These are phyloP conservation scores for Propsilocerus akamusi DNA, from an alignment of 1,140 invertebrate species.

Conservation along the genomic window DNA sequence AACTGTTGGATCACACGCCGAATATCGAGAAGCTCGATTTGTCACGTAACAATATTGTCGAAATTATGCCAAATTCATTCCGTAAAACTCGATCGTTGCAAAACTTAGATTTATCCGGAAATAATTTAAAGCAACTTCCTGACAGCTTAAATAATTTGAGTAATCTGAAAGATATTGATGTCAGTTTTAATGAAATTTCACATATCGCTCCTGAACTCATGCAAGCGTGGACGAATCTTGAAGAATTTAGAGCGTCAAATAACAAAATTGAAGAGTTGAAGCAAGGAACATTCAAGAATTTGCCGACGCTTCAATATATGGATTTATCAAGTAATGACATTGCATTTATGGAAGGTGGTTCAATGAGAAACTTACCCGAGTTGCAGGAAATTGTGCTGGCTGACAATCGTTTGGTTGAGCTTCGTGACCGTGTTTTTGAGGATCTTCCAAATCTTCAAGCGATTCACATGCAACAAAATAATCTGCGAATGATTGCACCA, in stretches of 20 bases:
- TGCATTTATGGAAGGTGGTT: slow-evolving; percentile 51
- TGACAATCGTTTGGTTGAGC: slow-evolving; percentile 49
- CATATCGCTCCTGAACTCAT: slow-evolving; percentile 43
- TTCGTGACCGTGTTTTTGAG: slow-evolving; percentile 52
- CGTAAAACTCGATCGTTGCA: slow-evolving; percentile 44
- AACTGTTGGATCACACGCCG: slow-evolving; percentile 42
- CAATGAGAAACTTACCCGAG: slow-evolving; percentile 53
- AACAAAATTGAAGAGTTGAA: slow-evolving; percentile 56
- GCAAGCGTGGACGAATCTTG: slow-evolving; percentile 40
- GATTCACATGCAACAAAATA: slow-evolving; percentile 66
- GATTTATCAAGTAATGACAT: slow-evolving; percentile 71
- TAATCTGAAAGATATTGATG: slow-evolving; percentile 46
- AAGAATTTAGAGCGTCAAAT: slow-evolving; percentile 44
- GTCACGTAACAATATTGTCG: slow-evolving; percentile 54
- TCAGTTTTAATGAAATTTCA: slow-evolving; percentile 64
- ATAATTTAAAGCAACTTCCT: slow-evolving; percentile 52
- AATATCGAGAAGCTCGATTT: slow-evolving; percentile 49
- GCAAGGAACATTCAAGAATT: slow-evolving; percentile 48
- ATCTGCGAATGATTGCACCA: slow-evolving; percentile 46
- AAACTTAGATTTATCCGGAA: slow-evolving; percentile 57
- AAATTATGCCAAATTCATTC: slow-evolving; percentile 42
- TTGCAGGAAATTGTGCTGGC: slow-evolving; percentile 58
- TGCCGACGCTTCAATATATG: slow-evolving; percentile 47
- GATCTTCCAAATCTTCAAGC: slow-evolving; percentile 53
- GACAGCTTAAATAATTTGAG: slow-evolving; percentile 44